Percentiles rank a stretch among this genome's conserved stretches.
These are phyloP conservation scores for Micronycteris hirsuta DNA, from an alignment of 2,113 vertebrate genomes.

Conservation along the genomic window DNA sequence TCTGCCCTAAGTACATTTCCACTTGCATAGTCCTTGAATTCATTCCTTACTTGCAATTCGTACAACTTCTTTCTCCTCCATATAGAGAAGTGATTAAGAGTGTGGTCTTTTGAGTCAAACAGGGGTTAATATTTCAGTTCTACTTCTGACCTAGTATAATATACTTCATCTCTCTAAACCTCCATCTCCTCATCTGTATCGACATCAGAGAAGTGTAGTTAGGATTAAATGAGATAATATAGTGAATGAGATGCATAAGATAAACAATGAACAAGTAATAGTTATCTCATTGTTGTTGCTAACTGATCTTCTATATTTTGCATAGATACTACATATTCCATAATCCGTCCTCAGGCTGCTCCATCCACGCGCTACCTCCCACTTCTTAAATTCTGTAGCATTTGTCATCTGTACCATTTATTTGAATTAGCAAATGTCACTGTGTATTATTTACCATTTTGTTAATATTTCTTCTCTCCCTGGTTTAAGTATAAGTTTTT, in stretches of 20 bases:
- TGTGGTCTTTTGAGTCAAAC: neutral
- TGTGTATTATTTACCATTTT: neutral
- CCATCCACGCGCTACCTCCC: neutral
- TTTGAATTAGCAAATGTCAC: neutral
- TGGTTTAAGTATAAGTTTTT: neutral
- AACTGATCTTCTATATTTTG: neutral
- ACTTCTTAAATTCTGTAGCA: neutral
- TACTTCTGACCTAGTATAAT: neutral
- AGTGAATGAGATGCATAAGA: neutral
- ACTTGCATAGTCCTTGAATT: neutral
- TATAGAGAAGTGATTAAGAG: neutral
- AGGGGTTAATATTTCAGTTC: neutral
- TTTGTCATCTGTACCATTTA: neutral
- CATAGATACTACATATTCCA: neutral
- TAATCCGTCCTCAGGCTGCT: neutral
- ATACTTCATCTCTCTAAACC: neutral
- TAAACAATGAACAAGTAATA: neutral
- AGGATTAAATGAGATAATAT: neutral
- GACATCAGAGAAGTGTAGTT: too few species aligned
- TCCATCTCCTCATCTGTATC: too few species aligned
- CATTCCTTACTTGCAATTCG: neutral
- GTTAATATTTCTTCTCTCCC: neutral
- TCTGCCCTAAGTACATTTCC: neutral
- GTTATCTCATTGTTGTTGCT: neutral
- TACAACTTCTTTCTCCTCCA: neutral